These are phyloP conservation scores for Lordiphosa fenestrarum DNA, from an alignment of 2,888 invertebrate genomes.

Conservation along the genomic window DNA sequence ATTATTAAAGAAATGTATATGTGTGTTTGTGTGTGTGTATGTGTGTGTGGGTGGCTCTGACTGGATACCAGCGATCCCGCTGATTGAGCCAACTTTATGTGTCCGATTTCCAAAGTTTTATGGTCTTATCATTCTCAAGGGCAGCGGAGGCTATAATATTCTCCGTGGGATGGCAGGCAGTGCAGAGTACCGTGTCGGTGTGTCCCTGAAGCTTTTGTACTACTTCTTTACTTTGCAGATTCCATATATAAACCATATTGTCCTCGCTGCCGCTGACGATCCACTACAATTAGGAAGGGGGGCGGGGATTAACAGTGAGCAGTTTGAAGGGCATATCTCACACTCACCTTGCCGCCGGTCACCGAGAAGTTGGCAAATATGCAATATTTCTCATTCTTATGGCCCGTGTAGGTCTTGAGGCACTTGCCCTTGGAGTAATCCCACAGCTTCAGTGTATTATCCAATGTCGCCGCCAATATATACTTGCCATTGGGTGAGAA, in stretches of 20 bases:
- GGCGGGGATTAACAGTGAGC: too few relatives aligned
- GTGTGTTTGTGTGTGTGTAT: conserved; percentile 13
- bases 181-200: conserved; percentile 97
- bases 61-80: conserved; percentile 35
- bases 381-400: conserved; percentile 99
- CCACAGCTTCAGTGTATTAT: conserved; percentile 99
- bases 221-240: conserved; percentile 99
- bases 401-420: conserved; percentile 98
- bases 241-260: conserved; percentile 99
- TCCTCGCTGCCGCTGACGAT: conserved; percentile 99
- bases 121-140: conserved; percentile 98
- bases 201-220: conserved; percentile 98
- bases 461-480: conserved; percentile 97
- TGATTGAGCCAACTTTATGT: conserved; percentile 82
- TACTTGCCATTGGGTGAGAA: conserved; percentile 99
- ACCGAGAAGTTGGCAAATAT: conserved; percentile 99
- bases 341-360: conserved; percentile 96
- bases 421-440: conserved; percentile 99
- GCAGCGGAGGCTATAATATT: conserved; percentile 99
- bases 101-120: conserved; percentile 99
- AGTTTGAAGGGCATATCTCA: not conserved
- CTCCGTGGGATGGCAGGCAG: conserved; percentile 99
- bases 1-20: conserved; percentile 30
- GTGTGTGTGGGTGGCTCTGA: conserved; percentile 13
- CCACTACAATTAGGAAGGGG: conserved; percentile 85